Evolutionary conservation across 2,888 invertebrate genomes (phyloP).

Genomic region (Ophonus ardosiacus): DNA sequence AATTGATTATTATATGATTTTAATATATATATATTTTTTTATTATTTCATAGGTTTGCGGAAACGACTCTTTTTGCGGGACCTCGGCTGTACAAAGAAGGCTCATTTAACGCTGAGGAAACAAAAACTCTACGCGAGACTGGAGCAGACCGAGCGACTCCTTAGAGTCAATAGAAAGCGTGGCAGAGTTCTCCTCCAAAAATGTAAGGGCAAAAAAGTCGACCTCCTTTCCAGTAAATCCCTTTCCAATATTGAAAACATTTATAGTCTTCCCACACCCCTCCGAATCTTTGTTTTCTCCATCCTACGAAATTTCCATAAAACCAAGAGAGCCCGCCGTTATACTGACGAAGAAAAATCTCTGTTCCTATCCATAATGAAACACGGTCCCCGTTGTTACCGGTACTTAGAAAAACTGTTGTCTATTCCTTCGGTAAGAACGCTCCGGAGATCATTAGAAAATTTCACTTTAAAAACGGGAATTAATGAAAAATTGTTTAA

Average conservation of each 20-base stretch:
- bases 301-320: not conserved
- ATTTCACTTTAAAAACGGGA: not conserved
- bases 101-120: not conserved
- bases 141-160: not conserved
- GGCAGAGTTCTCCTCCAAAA: not conserved
- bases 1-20: too few species aligned
- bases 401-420: conserved; percentile 4
- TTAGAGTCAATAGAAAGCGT: not conserved
- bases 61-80: too few species aligned
- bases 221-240: not conserved
- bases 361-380: not conserved
- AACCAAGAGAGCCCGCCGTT: not conserved
- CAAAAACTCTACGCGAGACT: not conserved
- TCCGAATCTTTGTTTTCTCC: not conserved
- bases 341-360: not conserved
- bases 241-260: not conserved
- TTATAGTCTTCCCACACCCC: not conserved
- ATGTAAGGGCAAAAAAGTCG: not conserved
- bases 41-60: too few species aligned
- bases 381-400: too few species aligned
- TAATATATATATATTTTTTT: too few species aligned
- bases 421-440: not conserved
- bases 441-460: not conserved
- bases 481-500: conserved; percentile 2
- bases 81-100: too few species aligned